Base-by-base conservation (phyloP, 2,113 vertebrate species). In the Tor tambroides region DNA sequence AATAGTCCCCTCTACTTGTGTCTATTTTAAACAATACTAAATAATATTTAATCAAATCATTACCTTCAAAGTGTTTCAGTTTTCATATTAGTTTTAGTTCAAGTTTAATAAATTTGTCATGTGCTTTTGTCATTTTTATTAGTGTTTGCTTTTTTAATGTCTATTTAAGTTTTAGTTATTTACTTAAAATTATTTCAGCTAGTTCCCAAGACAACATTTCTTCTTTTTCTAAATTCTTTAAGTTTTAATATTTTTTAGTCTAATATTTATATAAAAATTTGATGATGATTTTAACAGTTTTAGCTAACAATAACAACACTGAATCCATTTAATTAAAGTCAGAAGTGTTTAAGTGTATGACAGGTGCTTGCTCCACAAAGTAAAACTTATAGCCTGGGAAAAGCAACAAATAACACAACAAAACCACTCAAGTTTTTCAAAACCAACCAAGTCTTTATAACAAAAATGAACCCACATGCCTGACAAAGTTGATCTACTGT, bases 371-470 rank as follows among this genome's bases (percentile, higher is more conserved):
- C 54, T 54, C 28, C 12, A 21, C 54, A 56, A 56, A 30, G 71
- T 82, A n/a, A 21, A 75, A 43, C 65, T 46, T 76, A 71, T 46
- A 46, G 54, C 80, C 43, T 72, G 15, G 28, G 17, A 63, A 69
- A 84, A 41, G 51, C 63, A 7, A 51, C 30, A 17, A 54, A 80
- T 75, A 56, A 54, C 26, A 74, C 35, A 74, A 74, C 49, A 75
- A 86, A 86, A 75, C 51, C 41, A 35, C 59, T 17, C 19, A 74
- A 86, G 23, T 10, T 23, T 59, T 59, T 59, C 54, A 23, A 23
- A 59, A 23, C 54, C 54, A 21, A 59, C 21, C 21, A 59, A 84
- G 38, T 72, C 49, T 79, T 54, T 79, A 21, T 32, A 26, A 56
- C 49, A 23, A 26, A 84, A 84, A 84, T 51, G 26, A 38, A 49